Conservation (phyloP, 2,113 vertebrate genomes). For the Tragelaphus buxtoni region DNA sequence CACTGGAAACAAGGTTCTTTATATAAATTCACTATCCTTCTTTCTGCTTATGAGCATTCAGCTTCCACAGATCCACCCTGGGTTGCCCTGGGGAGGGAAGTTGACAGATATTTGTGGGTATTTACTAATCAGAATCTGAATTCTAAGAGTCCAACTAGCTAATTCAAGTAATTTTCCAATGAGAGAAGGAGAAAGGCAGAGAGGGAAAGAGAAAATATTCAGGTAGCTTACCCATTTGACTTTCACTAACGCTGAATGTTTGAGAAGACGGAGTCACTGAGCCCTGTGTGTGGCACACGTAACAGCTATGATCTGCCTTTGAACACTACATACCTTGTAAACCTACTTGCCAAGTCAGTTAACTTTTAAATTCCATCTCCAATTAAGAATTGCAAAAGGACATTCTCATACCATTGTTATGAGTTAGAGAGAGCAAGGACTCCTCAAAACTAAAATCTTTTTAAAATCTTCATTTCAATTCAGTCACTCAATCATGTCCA, state of each 20-base stretch:
- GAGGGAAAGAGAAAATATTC: neutral
- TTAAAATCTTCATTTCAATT: constrained; percentile 46
- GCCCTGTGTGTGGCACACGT: neutral
- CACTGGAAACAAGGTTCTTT: neutral
- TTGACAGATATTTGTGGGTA: neutral
- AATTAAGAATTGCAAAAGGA: constrained; percentile 87
- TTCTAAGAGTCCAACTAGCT: neutral
- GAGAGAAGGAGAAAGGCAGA: neutral
- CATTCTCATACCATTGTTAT: constrained; percentile 79
- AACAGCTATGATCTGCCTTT: constrained; percentile 82
- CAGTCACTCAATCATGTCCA: neutral
- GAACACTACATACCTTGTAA: constrained; percentile 84
- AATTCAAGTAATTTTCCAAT: neutral
- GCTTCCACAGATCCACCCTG: neutral
- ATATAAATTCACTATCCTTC: neutral
- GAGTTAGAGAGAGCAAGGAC: constrained; percentile 77
- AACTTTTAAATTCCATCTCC: constrained; percentile 89
- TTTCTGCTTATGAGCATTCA: neutral
- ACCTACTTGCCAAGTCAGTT: constrained; percentile 87
- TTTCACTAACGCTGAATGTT: neutral
- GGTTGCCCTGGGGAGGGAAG: neutral
- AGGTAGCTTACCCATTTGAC: neutral
- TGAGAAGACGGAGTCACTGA: neutral
- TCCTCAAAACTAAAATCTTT: constrained; percentile 81
- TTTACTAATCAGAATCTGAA: neutral